phyloP scores from a whole-genome alignment of 2,888 invertebrate species.

The Drosophila nr. fundita region DNA sequence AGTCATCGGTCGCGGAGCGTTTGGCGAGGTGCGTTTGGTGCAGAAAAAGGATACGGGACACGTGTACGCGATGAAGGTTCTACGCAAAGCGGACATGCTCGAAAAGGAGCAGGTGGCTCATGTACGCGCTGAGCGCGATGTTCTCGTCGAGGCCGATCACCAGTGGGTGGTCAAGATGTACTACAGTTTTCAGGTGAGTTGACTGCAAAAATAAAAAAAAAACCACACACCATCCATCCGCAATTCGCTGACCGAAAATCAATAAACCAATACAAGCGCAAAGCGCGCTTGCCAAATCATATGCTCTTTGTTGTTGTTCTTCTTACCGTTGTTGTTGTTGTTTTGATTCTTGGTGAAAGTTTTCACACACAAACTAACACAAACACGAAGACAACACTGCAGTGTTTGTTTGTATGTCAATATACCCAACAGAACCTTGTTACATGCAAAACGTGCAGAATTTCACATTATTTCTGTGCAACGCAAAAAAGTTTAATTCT shows the following conservation, averaged over 20 bases:
- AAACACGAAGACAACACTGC: neutral
- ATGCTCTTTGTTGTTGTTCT: constrained; percentile 58
- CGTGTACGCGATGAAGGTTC: constrained; percentile 99
- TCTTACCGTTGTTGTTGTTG: constrained; percentile 31
- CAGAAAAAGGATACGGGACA: constrained; percentile 99
- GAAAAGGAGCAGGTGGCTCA: constrained; percentile 99
- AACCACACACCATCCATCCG: constrained; percentile 1
- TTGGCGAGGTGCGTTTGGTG: constrained; percentile 97
- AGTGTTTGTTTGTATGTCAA: constrained; percentile 10
- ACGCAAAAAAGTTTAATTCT: neutral
- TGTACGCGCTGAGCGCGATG: constrained; percentile 98
- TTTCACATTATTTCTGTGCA: neutral
- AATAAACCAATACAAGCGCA: constrained; percentile 78
- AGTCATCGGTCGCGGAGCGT: constrained; percentile 96
- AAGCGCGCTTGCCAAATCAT: constrained; percentile 70
- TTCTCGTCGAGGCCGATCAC: constrained; percentile 99
- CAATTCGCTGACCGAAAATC: constrained; percentile 59
- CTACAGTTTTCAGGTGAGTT: constrained; percentile 94
- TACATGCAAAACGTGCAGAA: constrained; percentile 11
- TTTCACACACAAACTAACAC: constrained; percentile 35
- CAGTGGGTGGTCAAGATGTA: constrained; percentile 99
- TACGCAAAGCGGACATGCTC: constrained; percentile 99
- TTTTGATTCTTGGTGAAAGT: constrained; percentile 75
- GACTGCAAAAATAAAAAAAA: constrained; percentile 3
- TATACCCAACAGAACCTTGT: constrained; percentile 17